Percentiles rank a stretch among this genome's conserved stretches.
Evolutionary conservation across 1,140 invertebrate genomes (phyloP).

Genomic region (Saccostrea echinata): DNA sequence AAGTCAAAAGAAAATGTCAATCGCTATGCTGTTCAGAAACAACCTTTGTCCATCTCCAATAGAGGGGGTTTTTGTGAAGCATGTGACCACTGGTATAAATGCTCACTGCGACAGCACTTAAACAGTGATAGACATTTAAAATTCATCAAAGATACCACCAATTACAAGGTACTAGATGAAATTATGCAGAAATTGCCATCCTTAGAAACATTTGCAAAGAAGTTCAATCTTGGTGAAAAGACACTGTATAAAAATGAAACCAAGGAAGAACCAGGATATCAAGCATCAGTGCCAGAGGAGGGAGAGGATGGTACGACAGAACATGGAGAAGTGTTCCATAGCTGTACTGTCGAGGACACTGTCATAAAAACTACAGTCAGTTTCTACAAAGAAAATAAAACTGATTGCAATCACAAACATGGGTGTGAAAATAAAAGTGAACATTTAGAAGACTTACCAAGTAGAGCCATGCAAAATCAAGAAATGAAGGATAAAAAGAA

Average conservation of each 20-base stretch:
- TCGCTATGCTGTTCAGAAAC: constrained; percentile 55
- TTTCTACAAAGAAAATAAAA: not conserved
- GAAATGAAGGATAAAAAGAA: not conserved
- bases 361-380: not conserved
- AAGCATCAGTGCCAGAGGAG: not conserved
- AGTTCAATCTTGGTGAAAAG: constrained; percentile 15
- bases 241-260: not conserved
- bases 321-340: constrained; percentile 6
- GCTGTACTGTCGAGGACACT: not conserved
- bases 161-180: constrained; percentile 62
- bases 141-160: constrained; percentile 60
- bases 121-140: constrained; percentile 64
- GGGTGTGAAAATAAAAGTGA: not conserved
- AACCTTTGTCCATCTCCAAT: constrained; percentile 34
- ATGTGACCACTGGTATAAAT: constrained; percentile 68
- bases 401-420: not conserved
- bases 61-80: constrained; percentile 69
- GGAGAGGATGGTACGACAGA: constrained; percentile 17
- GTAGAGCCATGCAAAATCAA: not conserved
- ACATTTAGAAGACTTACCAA: not conserved
- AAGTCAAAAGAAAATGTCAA: constrained; percentile 57
- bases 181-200: constrained; percentile 61
- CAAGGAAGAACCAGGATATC: not conserved
- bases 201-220: constrained; percentile 53
- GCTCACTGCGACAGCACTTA: constrained; percentile 63